A percentile compares a stretch with the other conserved stretches of the same genome.
Conservation (phyloP, 2,888 invertebrate species). For the Microplitis manilae region DNA sequence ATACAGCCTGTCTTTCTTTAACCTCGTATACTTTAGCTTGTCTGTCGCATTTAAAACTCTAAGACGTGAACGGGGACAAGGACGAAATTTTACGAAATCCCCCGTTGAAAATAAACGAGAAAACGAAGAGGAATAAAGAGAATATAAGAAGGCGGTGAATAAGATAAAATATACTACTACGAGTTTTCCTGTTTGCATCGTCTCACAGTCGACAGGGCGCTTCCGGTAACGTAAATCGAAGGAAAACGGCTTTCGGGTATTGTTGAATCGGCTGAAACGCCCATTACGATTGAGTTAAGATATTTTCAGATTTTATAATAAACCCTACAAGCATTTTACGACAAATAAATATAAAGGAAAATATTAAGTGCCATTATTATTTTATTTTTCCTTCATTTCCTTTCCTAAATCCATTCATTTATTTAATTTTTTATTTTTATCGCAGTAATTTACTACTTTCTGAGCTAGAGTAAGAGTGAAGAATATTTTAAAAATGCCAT, state of each 20-base stretch:
- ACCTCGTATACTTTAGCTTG: constrained; percentile 2
- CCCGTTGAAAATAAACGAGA: neutral
- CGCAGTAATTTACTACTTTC: neutral
- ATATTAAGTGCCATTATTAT: constrained; percentile 25
- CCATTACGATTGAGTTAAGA: constrained; percentile 35
- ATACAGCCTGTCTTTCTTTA: neutral
- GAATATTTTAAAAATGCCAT: constrained; percentile 29
- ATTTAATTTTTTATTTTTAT: constrained; percentile 2
- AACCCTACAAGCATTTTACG: constrained; percentile 28
- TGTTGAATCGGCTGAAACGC: constrained; percentile 36
- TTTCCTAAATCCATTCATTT: neutral
- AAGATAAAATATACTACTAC: constrained; percentile 31
- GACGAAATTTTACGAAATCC: neutral
- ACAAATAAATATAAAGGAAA: constrained; percentile 24
- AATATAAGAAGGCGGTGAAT: constrained; percentile 27
- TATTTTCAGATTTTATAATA: constrained; percentile 40
- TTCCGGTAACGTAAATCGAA: constrained; percentile 42
- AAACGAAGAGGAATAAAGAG: constrained; percentile 16
- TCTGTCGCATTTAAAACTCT: constrained; percentile 9
- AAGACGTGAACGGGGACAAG: neutral
- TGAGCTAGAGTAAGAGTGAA: neutral
- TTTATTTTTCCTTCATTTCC: constrained; percentile 31
- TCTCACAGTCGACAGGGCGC: constrained; percentile 31
- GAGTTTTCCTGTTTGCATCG: constrained; percentile 26
- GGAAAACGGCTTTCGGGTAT: constrained; percentile 41